phyloP scores from a whole-genome alignment of 2,797 vertebrate genomes.

The Lophius americanus region DNA sequence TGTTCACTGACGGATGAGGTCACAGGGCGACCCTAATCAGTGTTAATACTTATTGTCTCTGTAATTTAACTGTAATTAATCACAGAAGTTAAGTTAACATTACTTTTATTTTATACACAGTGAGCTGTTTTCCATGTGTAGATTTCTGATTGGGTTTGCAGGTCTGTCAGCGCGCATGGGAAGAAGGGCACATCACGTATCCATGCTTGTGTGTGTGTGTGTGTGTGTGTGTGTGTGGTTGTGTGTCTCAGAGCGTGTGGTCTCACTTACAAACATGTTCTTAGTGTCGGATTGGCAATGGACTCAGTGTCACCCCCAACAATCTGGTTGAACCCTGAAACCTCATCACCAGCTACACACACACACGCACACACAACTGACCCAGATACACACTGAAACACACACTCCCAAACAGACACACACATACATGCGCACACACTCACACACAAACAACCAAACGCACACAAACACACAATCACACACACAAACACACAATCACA shows the following conservation, averaged over 20 bases:
- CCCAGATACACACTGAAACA: neutral
- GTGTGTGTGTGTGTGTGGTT: slow-evolving; percentile 6
- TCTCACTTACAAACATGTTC: slow-evolving; percentile 38
- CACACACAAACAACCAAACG: too few species aligned
- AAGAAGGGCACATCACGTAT: too few species aligned
- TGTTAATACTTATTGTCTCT: too few species aligned
- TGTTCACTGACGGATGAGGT: too few species aligned
- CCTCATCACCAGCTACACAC: slow-evolving; percentile 22
- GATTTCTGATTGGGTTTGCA: neutral
- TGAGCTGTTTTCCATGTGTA: neutral
- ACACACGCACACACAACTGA: neutral
- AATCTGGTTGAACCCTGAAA: slow-evolving; percentile 49
- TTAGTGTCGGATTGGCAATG: slow-evolving; percentile 43
- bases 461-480: too few species aligned
- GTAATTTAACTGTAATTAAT: too few species aligned
- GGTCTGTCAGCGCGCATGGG: neutral
- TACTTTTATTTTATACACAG: too few species aligned
- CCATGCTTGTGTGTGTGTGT: neutral
- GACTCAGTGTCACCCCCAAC: slow-evolving; percentile 50
- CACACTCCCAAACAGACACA: neutral
- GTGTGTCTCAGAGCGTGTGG: neutral
- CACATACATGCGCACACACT: too few species aligned
- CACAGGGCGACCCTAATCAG: too few species aligned
- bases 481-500: too few species aligned
- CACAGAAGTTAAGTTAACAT: too few species aligned